These are phyloP conservation scores for Echinops telfairi DNA, from an alignment of 2,113 vertebrate genomes.

Conservation along the genomic window DNA sequence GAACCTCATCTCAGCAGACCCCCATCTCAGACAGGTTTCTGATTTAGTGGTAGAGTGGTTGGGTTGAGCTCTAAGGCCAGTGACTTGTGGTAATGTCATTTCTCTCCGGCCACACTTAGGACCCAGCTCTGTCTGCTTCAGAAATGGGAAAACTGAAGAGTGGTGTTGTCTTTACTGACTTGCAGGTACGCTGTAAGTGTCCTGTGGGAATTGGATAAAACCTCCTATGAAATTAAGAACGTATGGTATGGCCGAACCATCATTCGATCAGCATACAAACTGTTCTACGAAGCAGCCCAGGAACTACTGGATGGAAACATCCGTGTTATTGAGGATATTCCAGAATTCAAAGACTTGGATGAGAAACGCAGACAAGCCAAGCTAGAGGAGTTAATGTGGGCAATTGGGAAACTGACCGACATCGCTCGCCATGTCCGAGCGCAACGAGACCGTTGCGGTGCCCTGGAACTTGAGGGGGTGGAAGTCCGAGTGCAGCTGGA, in stretches of 20 bases:
- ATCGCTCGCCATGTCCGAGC: constrained; percentile 91
- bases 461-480: constrained; percentile 95
- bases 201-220: constrained; percentile 93
- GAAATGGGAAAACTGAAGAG: constrained; percentile 10
- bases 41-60: background rate
- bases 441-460: constrained; percentile 90
- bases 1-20: constrained; percentile 10
- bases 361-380: constrained; percentile 80
- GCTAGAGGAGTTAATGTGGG: constrained; percentile 88
- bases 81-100: constrained; percentile 43
- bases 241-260: constrained; percentile 92
- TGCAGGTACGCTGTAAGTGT: constrained; percentile 95
- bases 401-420: constrained; percentile 90
- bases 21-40: background rate
- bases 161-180: background rate
- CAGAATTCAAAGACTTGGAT: constrained; percentile 87
- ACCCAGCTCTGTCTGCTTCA: constrained; percentile 42
- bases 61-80: constrained; percentile 7
- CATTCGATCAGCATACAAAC: constrained; percentile 95
- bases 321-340: constrained; percentile 82
- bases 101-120: constrained; percentile 18
- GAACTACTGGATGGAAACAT: constrained; percentile 90
- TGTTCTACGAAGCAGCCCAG: constrained; percentile 95
- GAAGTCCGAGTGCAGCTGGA: constrained; percentile 95
- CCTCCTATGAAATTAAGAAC: constrained; percentile 84